Base-by-base conservation (phyloP, 2,113 vertebrate species). In the Toxotes chatareus region DNA sequence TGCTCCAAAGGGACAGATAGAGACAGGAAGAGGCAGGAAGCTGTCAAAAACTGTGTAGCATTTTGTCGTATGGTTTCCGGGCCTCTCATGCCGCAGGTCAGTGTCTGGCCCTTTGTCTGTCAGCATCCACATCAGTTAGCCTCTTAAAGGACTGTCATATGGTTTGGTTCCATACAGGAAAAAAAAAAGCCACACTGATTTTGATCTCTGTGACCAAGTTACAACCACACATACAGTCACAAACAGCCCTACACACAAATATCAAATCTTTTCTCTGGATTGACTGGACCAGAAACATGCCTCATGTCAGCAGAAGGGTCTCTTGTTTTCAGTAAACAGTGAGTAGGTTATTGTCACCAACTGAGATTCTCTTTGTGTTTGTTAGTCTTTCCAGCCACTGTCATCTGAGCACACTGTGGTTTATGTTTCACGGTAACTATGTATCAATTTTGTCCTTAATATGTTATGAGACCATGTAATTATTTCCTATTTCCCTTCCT, bases 31-130 rank as follows among this genome's bases (percentile, higher is more conserved):
- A 77, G 66, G 67, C 61, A 85, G 61, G 78, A 90, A 73, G 72
- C 71, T 85, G 80, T 87, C 76, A 60, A 79, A 87, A 72, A 60
- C 71, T 61, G 70, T 84, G 78, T 66, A 74, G 72, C 59, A 36
- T 83, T 82, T 90, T 79, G 69, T 86, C 32, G n/a, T 66, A 84
- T 62, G 40, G 57, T 78, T 79, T 84, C 79, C 61, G 46, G 56
- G 78, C 81, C 62, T 90, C 88, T 83, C 59, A 3, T 70, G 70
- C 79, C 55, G 71, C 74, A 73, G 75, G 79, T 86, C 67, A 76
- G 16, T 4, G 38, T 88, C 73, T 87, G 82, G 73, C 34, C 64
- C 53, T 55, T 27, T 10, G 23, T 74, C 77, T 89, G 65, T 89
- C 75, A 85, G 59, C 81, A 79, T 82, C 49, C 64, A 57, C 79